These are phyloP conservation scores for Chelonus formosanus DNA, from an alignment of 2,888 invertebrate species.

Conservation along the genomic window DNA sequence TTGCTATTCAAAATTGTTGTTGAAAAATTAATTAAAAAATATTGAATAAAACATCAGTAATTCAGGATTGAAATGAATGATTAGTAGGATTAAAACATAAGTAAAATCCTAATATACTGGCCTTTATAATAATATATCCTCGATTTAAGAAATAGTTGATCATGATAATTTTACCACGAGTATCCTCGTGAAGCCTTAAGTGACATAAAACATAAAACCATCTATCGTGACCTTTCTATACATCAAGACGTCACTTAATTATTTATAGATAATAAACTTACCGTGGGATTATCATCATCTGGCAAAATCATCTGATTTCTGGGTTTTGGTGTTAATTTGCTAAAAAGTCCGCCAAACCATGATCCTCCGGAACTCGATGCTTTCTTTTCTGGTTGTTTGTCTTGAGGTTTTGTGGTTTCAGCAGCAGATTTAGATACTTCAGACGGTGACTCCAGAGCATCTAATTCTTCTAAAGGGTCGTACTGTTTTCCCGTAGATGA, in stretches of 20 bases:
- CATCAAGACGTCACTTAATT: constrained; percentile 20
- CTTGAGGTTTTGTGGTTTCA: constrained; percentile 45
- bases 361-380: constrained; percentile 61
- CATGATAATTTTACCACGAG: constrained; percentile 54
- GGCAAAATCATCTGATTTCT: constrained; percentile 97
- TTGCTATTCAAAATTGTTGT: not conserved
- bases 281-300: constrained; percentile 91
- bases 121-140: constrained; percentile 45
- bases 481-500: constrained; percentile 60
- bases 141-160: constrained; percentile 45
- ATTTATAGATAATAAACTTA: constrained; percentile 64
- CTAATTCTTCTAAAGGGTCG: constrained; percentile 62
- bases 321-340: constrained; percentile 81
- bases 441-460: constrained; percentile 55
- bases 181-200: constrained; percentile 57
- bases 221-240: not conserved
- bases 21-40: not conserved
- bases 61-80: too few relatives aligned
- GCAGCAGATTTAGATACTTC: constrained; percentile 39
- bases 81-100: not conserved
- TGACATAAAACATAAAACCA: constrained; percentile 50
- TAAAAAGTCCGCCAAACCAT: constrained; percentile 90
- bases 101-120: constrained; percentile 49
- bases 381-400: constrained; percentile 61
- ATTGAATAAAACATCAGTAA: too few relatives aligned